phyloP scores from a whole-genome alignment of 2,797 vertebrate species.

The Phyllotis vaccarum region DNA sequence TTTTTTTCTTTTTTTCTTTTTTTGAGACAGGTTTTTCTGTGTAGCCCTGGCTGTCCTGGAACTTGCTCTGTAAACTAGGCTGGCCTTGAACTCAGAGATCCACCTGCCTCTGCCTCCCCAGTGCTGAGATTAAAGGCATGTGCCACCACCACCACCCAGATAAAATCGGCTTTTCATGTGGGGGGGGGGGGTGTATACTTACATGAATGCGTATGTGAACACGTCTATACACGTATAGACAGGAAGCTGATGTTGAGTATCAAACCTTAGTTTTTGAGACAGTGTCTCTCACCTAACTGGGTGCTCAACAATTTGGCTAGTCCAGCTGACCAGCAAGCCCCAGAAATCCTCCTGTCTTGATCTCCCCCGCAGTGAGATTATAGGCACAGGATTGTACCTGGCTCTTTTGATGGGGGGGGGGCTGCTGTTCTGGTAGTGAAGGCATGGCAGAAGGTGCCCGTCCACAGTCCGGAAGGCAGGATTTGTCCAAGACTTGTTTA shows the following conservation, averaged over 20 bases:
- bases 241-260: background rate
- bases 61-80: background rate
- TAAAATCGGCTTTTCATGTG: background rate
- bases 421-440: too few species aligned
- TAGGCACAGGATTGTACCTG: background rate
- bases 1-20: background rate
- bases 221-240: background rate
- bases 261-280: background rate
- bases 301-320: background rate
- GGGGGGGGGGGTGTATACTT: too few species aligned
- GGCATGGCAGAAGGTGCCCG: too few species aligned
- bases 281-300: background rate
- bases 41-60: background rate
- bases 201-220: background rate
- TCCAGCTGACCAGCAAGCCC: background rate
- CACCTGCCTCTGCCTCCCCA: background rate
- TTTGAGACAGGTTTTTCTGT: background rate
- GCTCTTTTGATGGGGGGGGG: background rate
- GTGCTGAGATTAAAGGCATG: background rate
- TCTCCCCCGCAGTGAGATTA: background rate
- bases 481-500: background rate
- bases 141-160: background rate
- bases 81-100: background rate
- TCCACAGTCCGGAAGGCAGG: background rate
- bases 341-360: background rate